These are phyloP conservation scores for Cantharis nigra DNA, from an alignment of 2,888 invertebrate species.

Conservation along the genomic window DNA sequence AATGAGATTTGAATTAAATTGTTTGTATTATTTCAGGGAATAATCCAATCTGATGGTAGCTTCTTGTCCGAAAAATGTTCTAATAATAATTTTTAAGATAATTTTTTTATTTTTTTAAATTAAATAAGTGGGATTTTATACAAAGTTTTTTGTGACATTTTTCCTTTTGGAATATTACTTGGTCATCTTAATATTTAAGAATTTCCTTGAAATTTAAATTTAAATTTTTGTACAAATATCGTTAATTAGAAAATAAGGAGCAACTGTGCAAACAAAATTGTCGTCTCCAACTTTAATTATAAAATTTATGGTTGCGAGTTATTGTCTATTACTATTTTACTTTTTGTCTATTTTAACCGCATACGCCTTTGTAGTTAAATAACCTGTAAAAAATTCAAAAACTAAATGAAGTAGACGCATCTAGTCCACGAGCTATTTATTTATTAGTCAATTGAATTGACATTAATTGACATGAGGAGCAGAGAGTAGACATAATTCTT, in stretches of 20 bases:
- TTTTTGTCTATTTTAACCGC: too few relatives aligned
- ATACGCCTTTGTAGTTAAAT: not conserved
- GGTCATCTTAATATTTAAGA: not conserved
- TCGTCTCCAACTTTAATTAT: not conserved
- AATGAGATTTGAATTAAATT: too few relatives aligned
- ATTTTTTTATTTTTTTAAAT: too few relatives aligned
- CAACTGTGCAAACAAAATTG: not conserved
- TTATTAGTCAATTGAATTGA: conserved; percentile 14
- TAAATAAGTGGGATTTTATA: too few relatives aligned
- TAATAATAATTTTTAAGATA: too few relatives aligned
- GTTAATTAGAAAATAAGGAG: not conserved
- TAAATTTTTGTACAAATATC: not conserved
- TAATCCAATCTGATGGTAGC: too few relatives aligned
- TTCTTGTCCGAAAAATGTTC: too few relatives aligned
- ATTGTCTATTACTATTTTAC: too few relatives aligned
- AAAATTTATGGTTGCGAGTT: not conserved
- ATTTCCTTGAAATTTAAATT: not conserved
- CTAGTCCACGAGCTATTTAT: not conserved
- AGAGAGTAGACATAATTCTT: conserved; percentile 10
- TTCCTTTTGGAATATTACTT: too few relatives aligned
- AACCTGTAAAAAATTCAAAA: not conserved
- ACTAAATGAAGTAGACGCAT: not conserved
- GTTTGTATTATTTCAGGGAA: too few relatives aligned
- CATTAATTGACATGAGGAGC: conserved; percentile 11
- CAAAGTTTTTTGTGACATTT: too few relatives aligned